Evolutionary conservation across 2,113 vertebrate genomes (phyloP).

Genomic region (Sisor rabdophorus): DNA sequence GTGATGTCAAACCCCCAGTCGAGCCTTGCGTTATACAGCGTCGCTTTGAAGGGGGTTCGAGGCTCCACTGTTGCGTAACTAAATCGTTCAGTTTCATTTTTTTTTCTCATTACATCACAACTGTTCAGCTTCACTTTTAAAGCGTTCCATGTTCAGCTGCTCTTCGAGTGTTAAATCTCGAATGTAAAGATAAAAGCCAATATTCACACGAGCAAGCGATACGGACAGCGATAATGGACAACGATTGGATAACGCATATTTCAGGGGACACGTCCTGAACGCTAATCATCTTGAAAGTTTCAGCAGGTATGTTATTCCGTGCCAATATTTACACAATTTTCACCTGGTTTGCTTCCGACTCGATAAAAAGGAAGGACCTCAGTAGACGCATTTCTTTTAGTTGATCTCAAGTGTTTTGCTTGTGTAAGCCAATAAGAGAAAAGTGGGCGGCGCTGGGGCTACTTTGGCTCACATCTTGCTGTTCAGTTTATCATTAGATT

Average conservation of each 20-base stretch:
- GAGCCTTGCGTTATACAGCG: slow-evolving; percentile 58
- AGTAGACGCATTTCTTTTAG: not conserved
- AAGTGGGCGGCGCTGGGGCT: not conserved
- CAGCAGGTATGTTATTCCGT: not conserved
- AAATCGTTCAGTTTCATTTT: not conserved
- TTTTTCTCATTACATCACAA: not conserved
- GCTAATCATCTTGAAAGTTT: not conserved
- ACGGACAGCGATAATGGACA: no score
- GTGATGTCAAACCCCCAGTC: slow-evolving; percentile 69
- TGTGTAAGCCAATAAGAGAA: not conserved
- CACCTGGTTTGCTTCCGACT: not conserved
- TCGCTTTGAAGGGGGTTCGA: not conserved
- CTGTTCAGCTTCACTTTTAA: not conserved
- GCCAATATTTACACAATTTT: not conserved
- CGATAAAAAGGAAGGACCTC: not conserved
- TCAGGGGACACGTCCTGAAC: not conserved
- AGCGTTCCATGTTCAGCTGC: not conserved
- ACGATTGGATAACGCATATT: no score
- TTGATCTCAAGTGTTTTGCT: not conserved
- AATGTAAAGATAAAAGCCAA: not conserved
- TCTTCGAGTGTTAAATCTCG: not conserved
- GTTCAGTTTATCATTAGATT: not conserved
- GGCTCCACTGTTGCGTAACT: no score
- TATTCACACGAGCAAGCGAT: not conserved
- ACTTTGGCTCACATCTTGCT: not conserved